Conservation (phyloP, 2,888 invertebrate species). For the Candidula unifasciata region DNA sequence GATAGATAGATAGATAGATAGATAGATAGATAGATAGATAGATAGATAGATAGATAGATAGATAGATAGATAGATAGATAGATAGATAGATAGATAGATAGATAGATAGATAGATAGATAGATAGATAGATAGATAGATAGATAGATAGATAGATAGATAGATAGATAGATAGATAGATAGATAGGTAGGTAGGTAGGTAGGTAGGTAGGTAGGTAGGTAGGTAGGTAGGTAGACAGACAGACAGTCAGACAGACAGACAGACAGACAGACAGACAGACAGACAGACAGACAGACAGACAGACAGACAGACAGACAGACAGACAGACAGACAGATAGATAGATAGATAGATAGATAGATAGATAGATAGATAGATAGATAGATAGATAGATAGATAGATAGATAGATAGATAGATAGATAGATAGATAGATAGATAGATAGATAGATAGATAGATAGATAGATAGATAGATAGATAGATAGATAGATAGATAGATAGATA, state of each 20-base stretch:
- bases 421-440: neutral
- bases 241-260: neutral
- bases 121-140: no score
- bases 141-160: no score
- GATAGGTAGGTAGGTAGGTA: neutral
- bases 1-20: neutral
- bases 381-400: slow-evolving; percentile 39
- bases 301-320: neutral
- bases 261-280: no score
- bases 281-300: no score
- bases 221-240: neutral
- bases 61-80: no score
- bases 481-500: no score
- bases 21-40: neutral
- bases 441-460: neutral
- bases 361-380: slow-evolving; percentile 29
- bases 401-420: slow-evolving; percentile 13
- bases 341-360: slow-evolving; percentile 19
- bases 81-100: no score
- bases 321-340: slow-evolving; percentile 1
- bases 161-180: no score
- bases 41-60: no score
- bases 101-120: no score
- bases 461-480: neutral
- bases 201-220: neutral